A percentile compares a stretch with the other conserved stretches of the same genome.
These are phyloP conservation scores for Fukomys damarensis DNA, from an alignment of 2,113 vertebrate species.

Conservation along the genomic window DNA sequence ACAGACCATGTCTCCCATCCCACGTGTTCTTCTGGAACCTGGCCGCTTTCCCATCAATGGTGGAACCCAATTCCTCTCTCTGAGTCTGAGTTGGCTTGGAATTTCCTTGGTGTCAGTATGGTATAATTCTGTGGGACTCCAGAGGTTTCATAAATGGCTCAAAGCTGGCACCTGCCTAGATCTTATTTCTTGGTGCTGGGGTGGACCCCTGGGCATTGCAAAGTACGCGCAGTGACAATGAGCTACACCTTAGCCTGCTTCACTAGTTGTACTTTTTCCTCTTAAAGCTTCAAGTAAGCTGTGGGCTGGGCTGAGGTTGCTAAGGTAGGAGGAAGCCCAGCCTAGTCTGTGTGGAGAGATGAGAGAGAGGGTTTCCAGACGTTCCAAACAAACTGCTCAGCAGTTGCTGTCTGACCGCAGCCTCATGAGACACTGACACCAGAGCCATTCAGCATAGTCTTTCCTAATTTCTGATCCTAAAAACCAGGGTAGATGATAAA, in stretches of 20 bases:
- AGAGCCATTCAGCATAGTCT: background rate
- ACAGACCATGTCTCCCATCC: background rate
- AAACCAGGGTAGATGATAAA: background rate
- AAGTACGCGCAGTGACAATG: background rate
- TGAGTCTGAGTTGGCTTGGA: background rate
- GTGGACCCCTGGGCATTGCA: background rate
- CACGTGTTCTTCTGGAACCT: background rate
- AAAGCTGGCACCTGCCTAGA: background rate
- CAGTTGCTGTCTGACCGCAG: background rate
- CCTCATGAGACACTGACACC: background rate
- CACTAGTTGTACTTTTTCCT: background rate
- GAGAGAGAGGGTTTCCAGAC: background rate
- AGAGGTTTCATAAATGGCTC: background rate
- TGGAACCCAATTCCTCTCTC: background rate
- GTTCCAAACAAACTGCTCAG: background rate
- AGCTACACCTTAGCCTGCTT: background rate
- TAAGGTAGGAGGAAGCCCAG: background rate
- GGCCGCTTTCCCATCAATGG: too few species aligned
- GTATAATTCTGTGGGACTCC: background rate
- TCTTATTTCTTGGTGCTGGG: background rate
- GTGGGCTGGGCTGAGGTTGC: background rate
- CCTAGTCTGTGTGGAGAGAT: background rate
- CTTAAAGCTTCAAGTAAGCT: background rate
- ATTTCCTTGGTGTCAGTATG: background rate
- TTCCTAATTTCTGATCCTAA: background rate